Conservation (phyloP, 2,888 invertebrate species). For the Lepidocyrtinus sp. region DNA sequence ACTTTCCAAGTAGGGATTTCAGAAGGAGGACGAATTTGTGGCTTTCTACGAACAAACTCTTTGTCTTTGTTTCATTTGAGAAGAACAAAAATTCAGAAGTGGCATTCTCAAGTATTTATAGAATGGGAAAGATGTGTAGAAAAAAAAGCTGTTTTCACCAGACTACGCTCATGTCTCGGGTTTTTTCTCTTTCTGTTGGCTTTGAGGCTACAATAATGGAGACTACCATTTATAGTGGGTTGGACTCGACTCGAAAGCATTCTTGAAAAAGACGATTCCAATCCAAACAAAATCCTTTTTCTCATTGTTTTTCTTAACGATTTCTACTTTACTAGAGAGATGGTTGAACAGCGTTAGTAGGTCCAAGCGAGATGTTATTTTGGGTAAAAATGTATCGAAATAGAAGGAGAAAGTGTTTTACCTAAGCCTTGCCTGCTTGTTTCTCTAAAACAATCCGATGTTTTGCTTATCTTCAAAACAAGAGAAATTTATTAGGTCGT, state of each 20-base stretch:
- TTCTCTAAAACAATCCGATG: not conserved
- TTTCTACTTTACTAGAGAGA: not conserved
- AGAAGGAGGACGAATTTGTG: not conserved
- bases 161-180: not conserved
- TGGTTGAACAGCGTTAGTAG: not conserved
- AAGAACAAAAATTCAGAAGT: not conserved
- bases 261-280: not conserved
- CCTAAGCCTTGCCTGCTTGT: not conserved
- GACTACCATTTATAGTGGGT: no score
- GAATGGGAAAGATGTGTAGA: not conserved
- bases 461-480: slow-evolving; percentile 27
- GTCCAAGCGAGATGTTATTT: not conserved
- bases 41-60: not conserved
- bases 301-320: not conserved
- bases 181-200: not conserved
- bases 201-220: no score
- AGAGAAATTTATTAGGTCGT: slow-evolving; percentile 29
- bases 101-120: not conserved
- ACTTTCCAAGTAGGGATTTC: not conserved
- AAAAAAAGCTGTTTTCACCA: not conserved
- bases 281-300: not conserved
- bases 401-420: not conserved
- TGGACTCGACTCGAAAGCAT: not conserved
- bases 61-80: not conserved
- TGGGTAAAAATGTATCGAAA: not conserved